Conservation (phyloP, 2,888 invertebrate genomes). For the Patella pellucida region DNA sequence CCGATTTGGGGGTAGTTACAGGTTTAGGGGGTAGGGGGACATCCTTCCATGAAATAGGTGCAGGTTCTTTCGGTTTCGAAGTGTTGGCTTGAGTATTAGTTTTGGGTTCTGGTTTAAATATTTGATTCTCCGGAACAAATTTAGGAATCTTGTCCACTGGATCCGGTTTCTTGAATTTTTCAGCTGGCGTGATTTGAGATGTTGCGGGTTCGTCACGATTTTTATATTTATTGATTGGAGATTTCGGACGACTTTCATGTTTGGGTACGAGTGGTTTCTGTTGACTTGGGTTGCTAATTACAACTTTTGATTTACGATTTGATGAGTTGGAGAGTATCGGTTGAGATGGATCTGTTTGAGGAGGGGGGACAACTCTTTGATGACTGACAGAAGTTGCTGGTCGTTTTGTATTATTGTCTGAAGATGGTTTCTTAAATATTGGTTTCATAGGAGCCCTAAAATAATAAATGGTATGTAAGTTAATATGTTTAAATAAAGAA, state of each 20-base stretch:
- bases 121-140: neutral
- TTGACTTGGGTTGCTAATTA: neutral
- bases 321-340: neutral
- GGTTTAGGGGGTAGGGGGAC: slow-evolving; percentile 30
- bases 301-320: neutral
- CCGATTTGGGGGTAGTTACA: slow-evolving; percentile 30
- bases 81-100: neutral
- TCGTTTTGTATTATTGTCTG: neutral
- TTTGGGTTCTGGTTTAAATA: neutral
- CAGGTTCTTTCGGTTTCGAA: neutral
- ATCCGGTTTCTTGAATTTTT: neutral
- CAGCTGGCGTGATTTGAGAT: too few relatives aligned
- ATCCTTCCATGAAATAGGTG: neutral
- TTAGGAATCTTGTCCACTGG: neutral
- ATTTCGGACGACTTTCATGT: neutral
- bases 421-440: slow-evolving; percentile 1
- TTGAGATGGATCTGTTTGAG: neutral
- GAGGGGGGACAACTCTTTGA: neutral
- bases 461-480: neutral
- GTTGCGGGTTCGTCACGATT: neutral
- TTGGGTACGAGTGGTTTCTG: neutral
- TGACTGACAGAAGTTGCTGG: neutral
- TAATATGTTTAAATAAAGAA: too few relatives aligned
- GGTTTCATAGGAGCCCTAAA: neutral
- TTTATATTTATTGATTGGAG: neutral